Evolutionary conservation across 2,888 invertebrate species (phyloP), one percentile per base, ranked within the genome.

Genomic region (Cylindroiulus punctatus): DNA sequence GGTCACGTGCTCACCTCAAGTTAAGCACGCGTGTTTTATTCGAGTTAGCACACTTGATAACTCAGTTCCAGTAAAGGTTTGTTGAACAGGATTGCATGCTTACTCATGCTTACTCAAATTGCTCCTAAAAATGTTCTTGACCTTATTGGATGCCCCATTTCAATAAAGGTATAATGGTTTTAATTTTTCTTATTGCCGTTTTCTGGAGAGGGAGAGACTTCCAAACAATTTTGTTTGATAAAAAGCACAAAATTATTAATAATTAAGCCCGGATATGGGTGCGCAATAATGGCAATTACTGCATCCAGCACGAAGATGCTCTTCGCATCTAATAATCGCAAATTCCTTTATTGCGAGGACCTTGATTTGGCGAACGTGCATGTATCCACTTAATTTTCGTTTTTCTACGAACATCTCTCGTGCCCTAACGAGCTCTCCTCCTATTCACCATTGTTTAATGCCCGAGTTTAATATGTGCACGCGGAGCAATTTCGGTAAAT

Each of bases 221-320:
- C 1, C 14, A 12, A 3, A 44, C 44, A 14, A 44, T 44, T 36
- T 36, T 36, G 3, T 57, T 65, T 19, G 65, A 8, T 26, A 65
- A 65, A 65, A 65, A 65, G 65, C 4, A 26, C 26, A 65, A 22
- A 65, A 65, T 65, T 65, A 65, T 65, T 65, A 65, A 65, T 65
- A 65, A 65, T 65, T 65, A 65, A 65, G 26, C 26, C 65, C 19
- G 26, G 65, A 65, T 26, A 26, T 26, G 5, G 65, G 19, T 65
- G 17, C 65, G 65, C 65, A 65, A 26, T 65, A 65, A 65, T 4
- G 65, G 65, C 26, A 65, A 65, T 65, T 65, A 65, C 65, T 8
- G 8, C 17, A 47, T 17, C n/a, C 52, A 17, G 52, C 52, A 57
- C 52, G 52, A 17, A n/a, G 52, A 19, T n/a, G 65, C 12, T 65